Evolutionary conservation across 2,797 vertebrate species (phyloP).

Genomic region (Alfaro cultratus): DNA sequence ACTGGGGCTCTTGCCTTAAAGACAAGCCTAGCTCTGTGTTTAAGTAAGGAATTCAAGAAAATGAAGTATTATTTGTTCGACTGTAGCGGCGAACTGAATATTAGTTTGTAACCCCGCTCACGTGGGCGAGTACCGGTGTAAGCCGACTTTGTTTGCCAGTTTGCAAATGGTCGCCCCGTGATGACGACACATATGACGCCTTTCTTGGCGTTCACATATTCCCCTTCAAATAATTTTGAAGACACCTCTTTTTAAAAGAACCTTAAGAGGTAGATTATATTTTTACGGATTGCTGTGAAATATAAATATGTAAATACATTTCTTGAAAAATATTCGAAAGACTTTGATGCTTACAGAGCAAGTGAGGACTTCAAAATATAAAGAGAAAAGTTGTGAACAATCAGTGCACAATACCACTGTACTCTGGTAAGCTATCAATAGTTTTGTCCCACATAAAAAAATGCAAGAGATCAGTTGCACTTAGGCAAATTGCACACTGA

Average conservation of each 20-base stretch:
- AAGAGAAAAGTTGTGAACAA: background rate
- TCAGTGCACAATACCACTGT: background rate
- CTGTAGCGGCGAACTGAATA: background rate
- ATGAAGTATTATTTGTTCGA: background rate
- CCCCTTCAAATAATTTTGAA: conserved; percentile 29
- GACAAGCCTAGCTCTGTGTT: rapidly evolving
- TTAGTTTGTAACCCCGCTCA: background rate
- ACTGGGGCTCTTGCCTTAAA: rapidly evolving
- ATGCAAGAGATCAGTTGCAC: background rate
- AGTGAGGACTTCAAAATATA: background rate
- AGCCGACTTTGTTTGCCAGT: background rate
- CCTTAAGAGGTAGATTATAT: background rate
- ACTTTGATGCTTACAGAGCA: background rate
- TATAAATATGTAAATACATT: background rate
- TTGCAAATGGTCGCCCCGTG: conserved; percentile 1
- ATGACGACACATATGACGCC: conserved; percentile 15
- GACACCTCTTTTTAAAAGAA: no score
- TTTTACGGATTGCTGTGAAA: background rate
- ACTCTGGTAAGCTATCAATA: background rate
- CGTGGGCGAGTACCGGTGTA: background rate
- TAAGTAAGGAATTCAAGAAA: rapidly evolving
- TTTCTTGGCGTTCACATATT: background rate
- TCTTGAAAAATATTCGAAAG: background rate
- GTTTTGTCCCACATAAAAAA: background rate
- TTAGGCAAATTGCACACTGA: background rate